Conservation (phyloP, 2,113 vertebrate species). For the Tonatia bakeri region DNA sequence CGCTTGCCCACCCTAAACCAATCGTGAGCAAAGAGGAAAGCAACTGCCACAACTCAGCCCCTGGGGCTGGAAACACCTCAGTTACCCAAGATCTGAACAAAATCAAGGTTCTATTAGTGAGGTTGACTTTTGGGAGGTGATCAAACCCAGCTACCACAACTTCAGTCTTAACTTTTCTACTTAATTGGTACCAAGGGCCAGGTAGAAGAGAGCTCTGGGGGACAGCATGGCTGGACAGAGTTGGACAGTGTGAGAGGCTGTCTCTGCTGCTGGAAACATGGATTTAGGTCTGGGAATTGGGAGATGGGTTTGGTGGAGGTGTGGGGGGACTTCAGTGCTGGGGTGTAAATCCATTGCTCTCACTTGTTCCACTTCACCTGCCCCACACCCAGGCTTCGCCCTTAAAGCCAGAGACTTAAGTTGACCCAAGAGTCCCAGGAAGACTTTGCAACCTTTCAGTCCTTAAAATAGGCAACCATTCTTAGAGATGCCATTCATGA, state of each 20-base stretch:
- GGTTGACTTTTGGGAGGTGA: background rate
- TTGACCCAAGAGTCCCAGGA: background rate
- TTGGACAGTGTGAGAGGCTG: background rate
- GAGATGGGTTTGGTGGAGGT: background rate
- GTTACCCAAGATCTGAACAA: background rate
- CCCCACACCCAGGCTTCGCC: background rate
- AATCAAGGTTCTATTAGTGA: background rate
- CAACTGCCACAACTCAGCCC: background rate
- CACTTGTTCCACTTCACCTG: background rate
- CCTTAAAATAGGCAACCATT: background rate
- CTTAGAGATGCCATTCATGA: background rate
- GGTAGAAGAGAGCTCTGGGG: background rate
- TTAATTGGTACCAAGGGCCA: background rate
- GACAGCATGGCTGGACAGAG: background rate
- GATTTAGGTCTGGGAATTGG: background rate
- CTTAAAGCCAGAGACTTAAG: background rate
- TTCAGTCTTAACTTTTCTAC: background rate
- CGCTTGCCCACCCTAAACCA: background rate
- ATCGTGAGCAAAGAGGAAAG: background rate
- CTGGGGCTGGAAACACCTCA: background rate
- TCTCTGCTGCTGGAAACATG: background rate
- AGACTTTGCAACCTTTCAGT: background rate
- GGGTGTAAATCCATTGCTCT: background rate
- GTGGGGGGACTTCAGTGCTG: background rate
- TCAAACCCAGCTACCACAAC: background rate